Base-by-base conservation (phyloP, 2,113 vertebrate species). In the Beaufortia kweichowensis region DNA sequence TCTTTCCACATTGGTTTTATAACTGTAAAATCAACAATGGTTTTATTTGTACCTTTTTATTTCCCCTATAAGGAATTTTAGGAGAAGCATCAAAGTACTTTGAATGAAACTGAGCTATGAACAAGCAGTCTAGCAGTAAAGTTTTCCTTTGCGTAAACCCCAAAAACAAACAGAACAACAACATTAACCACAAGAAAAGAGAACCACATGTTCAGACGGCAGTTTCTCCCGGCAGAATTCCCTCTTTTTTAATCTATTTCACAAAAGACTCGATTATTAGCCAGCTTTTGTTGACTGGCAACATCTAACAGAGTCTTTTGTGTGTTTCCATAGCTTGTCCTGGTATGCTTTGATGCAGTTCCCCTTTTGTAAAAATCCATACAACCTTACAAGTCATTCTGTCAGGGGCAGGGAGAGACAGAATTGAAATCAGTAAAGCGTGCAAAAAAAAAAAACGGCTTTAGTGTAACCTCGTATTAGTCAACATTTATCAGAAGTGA, bases 341-440 rank as follows among this genome's bases (percentile, higher is more conserved):
- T 55, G 84, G 84, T 79, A 83, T 80, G 82, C 82, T 84, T 81
- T 84, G 82, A 79, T 84, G 82, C 55, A 71, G 71, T 57, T 78
- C 46, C 67, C 72, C 48, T 78, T 82, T 81, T 78, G 63, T 63
- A 76, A 77, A 61, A 15, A 56, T 23, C 65, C 65, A 68, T 77
- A 65, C 72, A 79, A 68, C 50, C 53, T 68, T 76, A 79, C 41
- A 70, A 76, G 71, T 59, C 55, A 80, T 78, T 68, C 75, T 56
- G 61, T 63, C 48, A 66, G 66, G 15, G 72, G 69, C 35, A 15
- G 39, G 48, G 48, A 79, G 62, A 59, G 67, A 64, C 67, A 35
- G 56, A 76, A 56, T n/a, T 26, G 66, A 72, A 72, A 77, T 50
- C 43, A n/a, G 70, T 75, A 59, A 68, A 62, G n/a, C 57, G 41